These are phyloP conservation scores for Falco punctatus DNA, from an alignment of 2,113 vertebrate genomes.

Conservation along the genomic window DNA sequence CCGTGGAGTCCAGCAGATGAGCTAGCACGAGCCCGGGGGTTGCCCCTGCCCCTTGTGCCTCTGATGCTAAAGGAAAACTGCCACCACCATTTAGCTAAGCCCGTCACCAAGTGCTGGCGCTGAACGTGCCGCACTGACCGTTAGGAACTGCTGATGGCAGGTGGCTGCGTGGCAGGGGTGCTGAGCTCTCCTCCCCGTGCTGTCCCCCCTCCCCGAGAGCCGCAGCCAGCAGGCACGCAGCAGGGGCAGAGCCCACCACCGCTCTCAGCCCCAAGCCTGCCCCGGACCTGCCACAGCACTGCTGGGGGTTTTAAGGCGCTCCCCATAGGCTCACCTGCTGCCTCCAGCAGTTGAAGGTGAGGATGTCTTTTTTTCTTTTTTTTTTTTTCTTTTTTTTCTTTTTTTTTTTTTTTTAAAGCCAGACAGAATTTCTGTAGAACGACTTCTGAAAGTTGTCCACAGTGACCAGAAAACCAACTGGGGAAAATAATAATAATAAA, in stretches of 20 bases:
- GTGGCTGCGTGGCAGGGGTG: fast-evolving
- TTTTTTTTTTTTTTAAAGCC: neutral
- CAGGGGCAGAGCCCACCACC: neutral
- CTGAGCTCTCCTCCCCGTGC: neutral
- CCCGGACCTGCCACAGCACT: fast-evolving
- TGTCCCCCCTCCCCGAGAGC: neutral
- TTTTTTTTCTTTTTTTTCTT: no score
- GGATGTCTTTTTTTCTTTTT: neutral
- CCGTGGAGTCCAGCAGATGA: neutral
- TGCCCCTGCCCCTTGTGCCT: neutral
- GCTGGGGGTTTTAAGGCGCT: neutral
- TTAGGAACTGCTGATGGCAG: neutral
- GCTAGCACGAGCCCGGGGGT: neutral
- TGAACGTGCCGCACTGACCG: fast-evolving
- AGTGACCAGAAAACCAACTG: neutral
- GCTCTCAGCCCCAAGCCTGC: neutral
- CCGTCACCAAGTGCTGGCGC: neutral
- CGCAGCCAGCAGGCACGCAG: fast-evolving
- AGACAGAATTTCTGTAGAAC: neutral
- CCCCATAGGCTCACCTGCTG: neutral
- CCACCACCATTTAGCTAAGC: neutral
- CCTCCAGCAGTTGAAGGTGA: neutral
- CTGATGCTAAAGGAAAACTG: neutral
- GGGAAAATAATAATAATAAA: no score
- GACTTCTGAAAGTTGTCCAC: neutral